phyloP scores from a whole-genome alignment of 2,888 invertebrate genomes.

The Sarcophaga subvicina region DNA sequence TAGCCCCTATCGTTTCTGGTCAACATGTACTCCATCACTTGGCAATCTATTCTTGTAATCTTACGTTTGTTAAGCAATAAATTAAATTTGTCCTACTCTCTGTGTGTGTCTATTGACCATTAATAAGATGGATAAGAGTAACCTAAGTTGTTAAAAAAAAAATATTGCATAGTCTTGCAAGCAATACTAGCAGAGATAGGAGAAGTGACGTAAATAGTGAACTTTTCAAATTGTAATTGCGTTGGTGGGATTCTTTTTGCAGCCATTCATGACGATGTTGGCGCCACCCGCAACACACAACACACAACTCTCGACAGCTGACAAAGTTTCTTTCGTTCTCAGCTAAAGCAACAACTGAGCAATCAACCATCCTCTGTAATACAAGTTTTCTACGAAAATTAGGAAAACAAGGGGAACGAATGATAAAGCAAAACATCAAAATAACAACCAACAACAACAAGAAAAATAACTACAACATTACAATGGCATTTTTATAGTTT shows the following conservation, averaged over 20 bases:
- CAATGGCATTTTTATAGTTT: not conserved
- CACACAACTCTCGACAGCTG: conserved; percentile 54
- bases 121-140: not conserved
- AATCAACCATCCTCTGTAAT: not conserved
- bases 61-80: not conserved
- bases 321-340: conserved; percentile 46
- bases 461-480: conserved; percentile 20
- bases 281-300: conserved; percentile 61
- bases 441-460: conserved; percentile 36
- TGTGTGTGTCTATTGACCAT: not conserved
- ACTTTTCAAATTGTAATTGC: conserved; percentile 43
- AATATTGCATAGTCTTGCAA: conserved; percentile 1
- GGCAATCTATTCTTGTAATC: not conserved
- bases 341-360: conserved; percentile 54
- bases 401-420: conserved; percentile 12
- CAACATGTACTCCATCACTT: not conserved
- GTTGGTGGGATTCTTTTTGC: conserved; percentile 47
- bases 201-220: not conserved
- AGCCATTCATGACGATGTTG: conserved; percentile 51
- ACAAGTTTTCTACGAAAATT: conserved; percentile 1
- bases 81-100: not conserved
- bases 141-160: not conserved
- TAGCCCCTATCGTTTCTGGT: not conserved
- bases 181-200: not conserved
- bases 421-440: conserved; percentile 41